Evolutionary conservation across 2,888 invertebrate species (phyloP), one percentile per base, ranked within the genome.

Genomic region (Dendrolimus pini): DNA sequence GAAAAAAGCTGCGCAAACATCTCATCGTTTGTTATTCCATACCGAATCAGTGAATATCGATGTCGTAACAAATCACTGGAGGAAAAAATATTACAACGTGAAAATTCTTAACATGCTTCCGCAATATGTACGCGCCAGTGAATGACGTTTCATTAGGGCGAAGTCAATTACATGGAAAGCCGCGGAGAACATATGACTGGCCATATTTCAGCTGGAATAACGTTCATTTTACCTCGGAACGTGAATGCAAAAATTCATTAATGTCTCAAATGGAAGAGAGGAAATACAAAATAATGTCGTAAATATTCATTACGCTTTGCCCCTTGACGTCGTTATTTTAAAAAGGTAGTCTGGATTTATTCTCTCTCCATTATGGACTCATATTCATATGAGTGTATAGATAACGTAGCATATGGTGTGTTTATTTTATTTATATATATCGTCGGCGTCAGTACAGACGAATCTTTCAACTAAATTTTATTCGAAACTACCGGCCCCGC

Each of bases 191-290:
- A 77, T 80, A 80, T 75, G 77, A 71, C 67, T 65, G 71, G 70
- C 68, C 71, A 79, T 85, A 78, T 80, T 80, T 82, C 75, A 82
- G 61, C 62, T 71, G 78, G 82, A 77, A 83, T 78, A 76, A 78
- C 73, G 68, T 69, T 69, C 73, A 73, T 74, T 79, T 69, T 59
- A 61, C 63, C 60, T 69, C 69, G 69, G 74, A 74, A 70, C 64
- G 72, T 67, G 71, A 72, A 78, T 73, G 72, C 69, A 71, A 75
- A 76, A 77, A 77, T 47, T 47, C 47, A 47, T 47, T 47, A 47
- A 70, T 63, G 69, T 75, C 75, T 74, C 75, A 77, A 77, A 74
- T 74, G 71, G 69, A 62, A 73, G 74, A 78, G 69, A 69, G 66
- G 65, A 70, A 71, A 69, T 72, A 71, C 73, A 70, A 74, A 72